phyloP scores from a whole-genome alignment of 2,113 vertebrate species.

The Butorides virescens region DNA sequence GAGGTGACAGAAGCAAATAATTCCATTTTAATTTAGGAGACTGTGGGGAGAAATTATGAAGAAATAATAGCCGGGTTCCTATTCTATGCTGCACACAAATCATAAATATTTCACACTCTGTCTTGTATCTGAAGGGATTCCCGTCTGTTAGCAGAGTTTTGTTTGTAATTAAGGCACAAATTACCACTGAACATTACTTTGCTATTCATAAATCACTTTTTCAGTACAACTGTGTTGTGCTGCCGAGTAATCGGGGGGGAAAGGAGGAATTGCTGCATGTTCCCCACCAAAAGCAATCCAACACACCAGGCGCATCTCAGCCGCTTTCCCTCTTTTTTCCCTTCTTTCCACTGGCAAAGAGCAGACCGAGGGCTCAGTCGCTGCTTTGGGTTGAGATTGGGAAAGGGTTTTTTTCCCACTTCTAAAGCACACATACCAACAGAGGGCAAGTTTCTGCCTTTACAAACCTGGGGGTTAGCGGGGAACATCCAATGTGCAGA shows the following conservation, averaged over 20 bases:
- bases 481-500: neutral
- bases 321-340: neutral
- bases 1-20: conserved; percentile 14
- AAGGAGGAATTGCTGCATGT: neutral
- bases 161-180: conserved; percentile 44
- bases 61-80: neutral
- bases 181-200: neutral
- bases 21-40: conserved; percentile 40
- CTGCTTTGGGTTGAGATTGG: neutral
- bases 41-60: neutral
- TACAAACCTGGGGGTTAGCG: neutral
- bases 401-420: neutral
- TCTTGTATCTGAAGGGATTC: conserved; percentile 15
- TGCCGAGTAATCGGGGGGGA: rapidly evolving
- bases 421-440: neutral
- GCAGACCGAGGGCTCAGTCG: rapidly evolving
- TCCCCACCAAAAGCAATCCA: neutral
- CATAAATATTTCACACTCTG: conserved; percentile 45
- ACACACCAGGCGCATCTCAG: neutral
- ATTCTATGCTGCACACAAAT: neutral
- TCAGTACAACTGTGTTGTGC: neutral
- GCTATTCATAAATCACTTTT: neutral
- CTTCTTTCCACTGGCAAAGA: neutral
- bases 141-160: neutral
- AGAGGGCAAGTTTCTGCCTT: neutral